A percentile compares a stretch with the other conserved stretches of the same genome.
Evolutionary conservation across 2,113 vertebrate species (phyloP).

Genomic region (Phocoena sinus): DNA sequence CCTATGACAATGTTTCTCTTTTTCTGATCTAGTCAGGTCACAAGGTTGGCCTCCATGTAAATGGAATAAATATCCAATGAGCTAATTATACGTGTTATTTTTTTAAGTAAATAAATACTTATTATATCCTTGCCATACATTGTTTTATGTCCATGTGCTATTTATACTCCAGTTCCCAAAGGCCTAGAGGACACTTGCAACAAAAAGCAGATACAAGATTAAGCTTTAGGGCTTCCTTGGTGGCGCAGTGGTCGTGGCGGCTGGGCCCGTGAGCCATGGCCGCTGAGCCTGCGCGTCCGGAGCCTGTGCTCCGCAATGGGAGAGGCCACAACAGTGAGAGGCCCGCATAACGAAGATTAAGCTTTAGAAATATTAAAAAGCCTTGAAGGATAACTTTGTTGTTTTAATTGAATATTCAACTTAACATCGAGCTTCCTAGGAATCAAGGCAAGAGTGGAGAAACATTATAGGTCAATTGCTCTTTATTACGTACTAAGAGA

Average conservation of each 20-base stretch:
- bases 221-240: too few species aligned
- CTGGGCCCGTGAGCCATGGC: too few species aligned
- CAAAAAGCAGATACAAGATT: constrained; percentile 45
- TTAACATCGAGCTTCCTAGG: constrained; percentile 47
- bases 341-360: background rate
- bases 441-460: constrained; percentile 41
- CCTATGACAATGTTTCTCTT: background rate
- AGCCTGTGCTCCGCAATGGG: too few species aligned
- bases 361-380: constrained; percentile 36
- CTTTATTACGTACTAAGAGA: background rate
- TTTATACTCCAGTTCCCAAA: background rate
- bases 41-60: background rate
- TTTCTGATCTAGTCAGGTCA: background rate
- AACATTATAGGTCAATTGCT: background rate
- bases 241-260: too few species aligned
- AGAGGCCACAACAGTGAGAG: too few species aligned
- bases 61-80: background rate
- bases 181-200: background rate
- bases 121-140: constrained; percentile 5
- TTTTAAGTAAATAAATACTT: background rate
- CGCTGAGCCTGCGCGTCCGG: too few species aligned
- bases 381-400: constrained; percentile 49
- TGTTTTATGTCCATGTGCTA: constrained; percentile 39
- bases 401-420: constrained; percentile 58
- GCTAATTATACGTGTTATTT: background rate